Evolutionary conservation across 2,888 invertebrate genomes (phyloP).

Genomic region (Mythimna loreyi): DNA sequence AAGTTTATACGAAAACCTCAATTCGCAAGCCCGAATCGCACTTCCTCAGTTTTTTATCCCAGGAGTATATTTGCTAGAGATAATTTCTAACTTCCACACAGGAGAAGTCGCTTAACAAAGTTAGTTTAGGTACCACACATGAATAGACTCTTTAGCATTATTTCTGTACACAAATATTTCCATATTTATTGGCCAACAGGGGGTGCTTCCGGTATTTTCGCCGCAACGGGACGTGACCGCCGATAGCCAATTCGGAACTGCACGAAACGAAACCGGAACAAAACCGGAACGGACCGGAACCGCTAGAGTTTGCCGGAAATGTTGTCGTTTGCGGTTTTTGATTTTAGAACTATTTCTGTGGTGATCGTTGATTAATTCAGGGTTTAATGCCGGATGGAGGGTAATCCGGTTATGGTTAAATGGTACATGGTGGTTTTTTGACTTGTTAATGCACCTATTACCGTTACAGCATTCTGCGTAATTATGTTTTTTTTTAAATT

Average conservation of each 20-base stretch:
- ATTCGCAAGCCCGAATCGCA: too few species aligned
- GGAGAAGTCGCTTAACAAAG: neutral
- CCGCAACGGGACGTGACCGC: constrained; percentile 50
- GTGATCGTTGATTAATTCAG: constrained; percentile 33
- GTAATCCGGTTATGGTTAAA: constrained; percentile 5
- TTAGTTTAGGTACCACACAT: neutral
- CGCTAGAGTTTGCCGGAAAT: constrained; percentile 46
- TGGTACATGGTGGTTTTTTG: neutral
- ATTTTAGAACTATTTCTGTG: constrained; percentile 47
- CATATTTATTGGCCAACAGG: constrained; percentile 48
- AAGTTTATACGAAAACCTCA: too few species aligned
- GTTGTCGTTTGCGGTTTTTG: constrained; percentile 43
- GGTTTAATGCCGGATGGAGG: constrained; percentile 10
- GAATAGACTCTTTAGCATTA: constrained; percentile 22
- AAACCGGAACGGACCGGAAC: constrained; percentile 30
- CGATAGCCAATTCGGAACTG: constrained; percentile 51
- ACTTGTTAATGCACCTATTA: neutral
- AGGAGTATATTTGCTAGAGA: neutral
- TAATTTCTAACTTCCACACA: neutral
- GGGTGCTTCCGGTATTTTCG: constrained; percentile 42
- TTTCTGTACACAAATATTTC: constrained; percentile 32
- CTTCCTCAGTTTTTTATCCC: too few species aligned
- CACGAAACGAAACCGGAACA: constrained; percentile 33
- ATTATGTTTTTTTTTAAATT: too few species aligned
- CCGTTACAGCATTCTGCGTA: too few species aligned